phyloP scores from a whole-genome alignment of 1,140 invertebrate species.

The Papilio aristodemus region DNA sequence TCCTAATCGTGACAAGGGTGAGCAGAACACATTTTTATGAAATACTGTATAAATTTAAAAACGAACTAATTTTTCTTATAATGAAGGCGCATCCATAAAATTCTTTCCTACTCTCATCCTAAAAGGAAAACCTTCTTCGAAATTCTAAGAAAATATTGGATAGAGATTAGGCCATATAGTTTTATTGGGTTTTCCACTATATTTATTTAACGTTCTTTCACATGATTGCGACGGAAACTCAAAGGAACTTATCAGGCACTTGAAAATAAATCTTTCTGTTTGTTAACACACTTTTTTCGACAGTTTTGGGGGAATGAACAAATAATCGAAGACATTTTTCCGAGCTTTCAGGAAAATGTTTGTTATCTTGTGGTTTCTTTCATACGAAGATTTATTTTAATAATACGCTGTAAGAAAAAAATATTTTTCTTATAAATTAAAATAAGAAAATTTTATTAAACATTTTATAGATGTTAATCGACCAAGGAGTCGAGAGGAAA shows the following conservation, averaged over 20 bases:
- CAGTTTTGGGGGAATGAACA: conserved; percentile 35
- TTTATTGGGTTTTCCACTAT: conserved; percentile 76
- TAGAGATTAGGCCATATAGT: conserved; percentile 78
- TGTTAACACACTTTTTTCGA: conserved; percentile 73
- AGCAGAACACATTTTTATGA: no score
- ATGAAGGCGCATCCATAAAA: conserved; percentile 38
- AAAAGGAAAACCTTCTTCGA: conserved; percentile 70
- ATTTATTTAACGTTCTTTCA: conserved; percentile 72
- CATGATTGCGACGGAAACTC: conserved; percentile 50
- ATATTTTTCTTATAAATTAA: no score
- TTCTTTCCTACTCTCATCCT: conserved; percentile 37
- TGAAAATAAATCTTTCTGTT: conserved; percentile 75
- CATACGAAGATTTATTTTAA: neutral
- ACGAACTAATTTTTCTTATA: neutral
- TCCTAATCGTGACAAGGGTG: no score
- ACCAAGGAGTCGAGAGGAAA: no score
- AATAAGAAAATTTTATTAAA: no score
- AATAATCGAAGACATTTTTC: conserved; percentile 28
- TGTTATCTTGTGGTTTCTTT: conserved; percentile 9
- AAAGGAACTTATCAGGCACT: conserved; percentile 68
- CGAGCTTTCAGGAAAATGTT: conserved; percentile 13
- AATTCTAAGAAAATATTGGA: conserved; percentile 78
- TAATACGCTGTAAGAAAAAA: no score
- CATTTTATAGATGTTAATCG: no score
- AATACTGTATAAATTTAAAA: no score